Conservation (phyloP, 2,113 vertebrate species). For the Pelobates fuscus region DNA sequence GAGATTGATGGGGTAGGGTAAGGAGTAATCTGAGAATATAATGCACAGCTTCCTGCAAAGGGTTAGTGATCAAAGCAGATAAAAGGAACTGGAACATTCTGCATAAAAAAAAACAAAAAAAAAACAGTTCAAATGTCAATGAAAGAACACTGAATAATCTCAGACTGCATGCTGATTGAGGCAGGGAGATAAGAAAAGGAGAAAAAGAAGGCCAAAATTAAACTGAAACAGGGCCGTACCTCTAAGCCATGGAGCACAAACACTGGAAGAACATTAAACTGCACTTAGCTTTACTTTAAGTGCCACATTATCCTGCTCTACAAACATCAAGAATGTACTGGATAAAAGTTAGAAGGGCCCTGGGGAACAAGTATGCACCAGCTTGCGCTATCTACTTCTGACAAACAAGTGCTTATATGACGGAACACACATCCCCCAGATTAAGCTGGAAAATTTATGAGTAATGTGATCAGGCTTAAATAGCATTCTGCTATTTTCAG, state of each 20-base stretch:
- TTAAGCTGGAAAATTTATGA: conserved; percentile 4
- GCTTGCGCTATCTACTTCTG: conserved; percentile 3
- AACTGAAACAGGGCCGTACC: neutral
- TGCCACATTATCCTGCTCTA: neutral
- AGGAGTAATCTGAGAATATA: conserved; percentile 10
- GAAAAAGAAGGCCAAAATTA: neutral
- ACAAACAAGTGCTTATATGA: conserved; percentile 18
- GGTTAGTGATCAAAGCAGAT: conserved; percentile 25
- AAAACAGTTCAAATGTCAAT: neutral
- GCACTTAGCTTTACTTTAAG: conserved; percentile 1
- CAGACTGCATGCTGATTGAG: neutral
- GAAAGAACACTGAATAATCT: conserved; percentile 1
- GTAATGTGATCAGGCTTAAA: conserved; percentile 20
- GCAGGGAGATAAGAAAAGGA: neutral
- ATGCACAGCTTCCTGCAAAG: conserved; percentile 1
- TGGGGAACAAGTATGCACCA: conserved; percentile 4
- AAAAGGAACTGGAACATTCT: conserved; percentile 1
- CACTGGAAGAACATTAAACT: conserved; percentile 1
- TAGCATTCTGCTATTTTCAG: conserved; percentile 15
- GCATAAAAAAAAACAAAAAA: too few species aligned
- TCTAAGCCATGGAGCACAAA: neutral
- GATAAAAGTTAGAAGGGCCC: neutral
- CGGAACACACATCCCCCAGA: conserved; percentile 14
- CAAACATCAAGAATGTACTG: conserved; percentile 4
- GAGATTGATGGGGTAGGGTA: too few species aligned